These are phyloP conservation scores for Dusona sp. DNA, from an alignment of 2,888 invertebrate genomes.

Conservation along the genomic window DNA sequence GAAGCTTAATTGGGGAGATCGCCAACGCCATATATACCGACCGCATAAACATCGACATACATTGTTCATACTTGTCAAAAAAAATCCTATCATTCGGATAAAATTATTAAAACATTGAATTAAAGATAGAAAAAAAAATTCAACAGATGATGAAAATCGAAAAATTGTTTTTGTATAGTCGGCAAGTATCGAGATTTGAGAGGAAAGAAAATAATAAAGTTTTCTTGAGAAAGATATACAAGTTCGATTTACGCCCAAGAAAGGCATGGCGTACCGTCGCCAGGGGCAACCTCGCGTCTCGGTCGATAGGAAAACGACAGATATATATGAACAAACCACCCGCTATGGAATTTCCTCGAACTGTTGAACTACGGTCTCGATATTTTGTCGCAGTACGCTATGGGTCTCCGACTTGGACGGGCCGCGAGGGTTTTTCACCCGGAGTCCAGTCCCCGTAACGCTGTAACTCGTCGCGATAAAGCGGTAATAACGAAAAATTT, in stretches of 20 bases:
- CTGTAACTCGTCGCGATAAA: constrained; percentile 24
- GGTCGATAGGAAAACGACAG: constrained; percentile 73
- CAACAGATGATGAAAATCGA: background rate
- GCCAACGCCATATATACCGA: no score
- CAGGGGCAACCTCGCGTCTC: constrained; percentile 66
- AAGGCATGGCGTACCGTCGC: constrained; percentile 66
- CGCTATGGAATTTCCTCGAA: constrained; percentile 24
- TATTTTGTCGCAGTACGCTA: constrained; percentile 70
- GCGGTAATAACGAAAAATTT: constrained; percentile 45
- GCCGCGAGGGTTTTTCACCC: constrained; percentile 75
- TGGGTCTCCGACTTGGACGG: constrained; percentile 78
- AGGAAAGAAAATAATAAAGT: background rate
- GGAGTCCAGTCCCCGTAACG: constrained; percentile 38
- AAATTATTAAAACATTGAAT: background rate
- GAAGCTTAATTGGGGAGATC: no score
- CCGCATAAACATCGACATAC: no score
- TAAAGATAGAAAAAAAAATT: background rate
- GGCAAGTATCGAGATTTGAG: background rate
- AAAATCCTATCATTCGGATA: no score
- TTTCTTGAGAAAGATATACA: background rate
- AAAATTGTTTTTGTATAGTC: background rate
- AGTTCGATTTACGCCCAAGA: constrained; percentile 34
- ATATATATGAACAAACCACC: constrained; percentile 39
- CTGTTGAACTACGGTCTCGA: constrained; percentile 28
- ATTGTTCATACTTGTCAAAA: no score